Percentiles rank a stretch among this genome's conserved stretches.
Conservation (phyloP, 1,140 invertebrate genomes). For the Drosophila kikkawai region DNA sequence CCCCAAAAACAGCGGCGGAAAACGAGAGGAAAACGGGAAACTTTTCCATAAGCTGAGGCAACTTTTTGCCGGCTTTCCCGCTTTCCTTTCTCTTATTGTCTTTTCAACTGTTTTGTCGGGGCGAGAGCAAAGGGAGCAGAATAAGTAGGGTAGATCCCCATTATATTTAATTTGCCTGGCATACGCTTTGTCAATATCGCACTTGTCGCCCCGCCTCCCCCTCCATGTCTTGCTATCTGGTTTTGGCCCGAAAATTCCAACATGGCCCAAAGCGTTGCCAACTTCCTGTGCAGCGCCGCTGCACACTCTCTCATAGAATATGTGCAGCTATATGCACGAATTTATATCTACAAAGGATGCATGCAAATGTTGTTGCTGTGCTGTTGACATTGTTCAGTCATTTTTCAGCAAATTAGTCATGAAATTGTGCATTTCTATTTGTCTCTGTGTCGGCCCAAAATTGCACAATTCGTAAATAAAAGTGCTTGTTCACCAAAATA, state of each 20-base stretch:
- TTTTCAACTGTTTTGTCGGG: conserved; percentile 56
- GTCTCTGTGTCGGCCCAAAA: conserved; percentile 37
- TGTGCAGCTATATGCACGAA: neutral
- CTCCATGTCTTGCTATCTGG: neutral
- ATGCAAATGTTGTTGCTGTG: conserved; percentile 53
- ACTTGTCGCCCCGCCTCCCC: conserved; percentile 6
- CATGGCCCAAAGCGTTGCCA: conserved; percentile 69
- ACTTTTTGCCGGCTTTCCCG: conserved; percentile 54
- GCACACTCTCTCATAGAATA: conserved; percentile 32
- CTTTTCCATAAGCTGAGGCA: conserved; percentile 61
- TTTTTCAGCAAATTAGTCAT: conserved; percentile 77
- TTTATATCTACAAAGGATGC: conserved; percentile 53
- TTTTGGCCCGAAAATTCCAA: conserved; percentile 61
- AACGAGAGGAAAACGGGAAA: conserved; percentile 32
- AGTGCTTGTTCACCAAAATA: conserved; percentile 8
- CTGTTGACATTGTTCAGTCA: conserved; percentile 70
- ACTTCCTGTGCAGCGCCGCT: conserved; percentile 60
- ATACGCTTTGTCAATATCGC: conserved; percentile 80
- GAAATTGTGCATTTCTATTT: conserved; percentile 72
- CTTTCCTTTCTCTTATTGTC: conserved; percentile 45
- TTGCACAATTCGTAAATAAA: conserved; percentile 47
- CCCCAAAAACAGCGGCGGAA: conserved; percentile 7
- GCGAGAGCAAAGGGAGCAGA: conserved; percentile 25
- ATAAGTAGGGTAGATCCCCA: conserved; percentile 50
- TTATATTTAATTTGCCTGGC: conserved; percentile 78